Evolutionary conservation across 2,113 vertebrate species (phyloP), one percentile per base, ranked within the genome.

Genomic region (Ceyx melanurus): DNA sequence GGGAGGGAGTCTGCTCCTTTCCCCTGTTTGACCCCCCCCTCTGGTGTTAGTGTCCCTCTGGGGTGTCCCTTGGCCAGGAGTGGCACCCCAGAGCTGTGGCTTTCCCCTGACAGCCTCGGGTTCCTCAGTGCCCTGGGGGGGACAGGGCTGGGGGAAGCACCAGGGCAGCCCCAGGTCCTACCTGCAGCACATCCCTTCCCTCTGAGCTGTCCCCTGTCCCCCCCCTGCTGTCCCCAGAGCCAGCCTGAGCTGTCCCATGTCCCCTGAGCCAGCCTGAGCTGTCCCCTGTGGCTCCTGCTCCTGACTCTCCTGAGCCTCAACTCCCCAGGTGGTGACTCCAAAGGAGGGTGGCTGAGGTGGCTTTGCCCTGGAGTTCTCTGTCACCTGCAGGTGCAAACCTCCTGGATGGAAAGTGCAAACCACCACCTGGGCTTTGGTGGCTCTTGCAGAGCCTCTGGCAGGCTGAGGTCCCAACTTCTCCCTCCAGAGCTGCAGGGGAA

Each of bases 401-500:
- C 29, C 81, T 7, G 13, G 51, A 43, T 53, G 67, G 72, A 26
- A 75, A 22, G 53, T 43, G 77, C 79, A 21, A 13, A 61, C 5
- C 72, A 31, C 22, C 89, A 17, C 48, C 82, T 54, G 82, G 65
- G 37, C 6, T 11, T 19, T 35, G 73, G 2, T 40, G 77, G 13
- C 66, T 28, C 28, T 58, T 42, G n/a, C 75, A 67, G 76, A 64
- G 21, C 14, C 54, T 61, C 19, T 17, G 33, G 51, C 66, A 25
- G 25, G 33, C 8, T 0, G 0, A 13, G 58, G 13, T 66, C 40
- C 1, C 4, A 31, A 60, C 56, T 58, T 4, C 1, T 7, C 35
- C 17, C 54, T 50, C 20, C 13, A 4, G 70, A 13, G 23, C 78
- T 65, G 78, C 4, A 0, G 0, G 0, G 45, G 37, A 60, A 31